Conservation (phyloP, 2,113 vertebrate species). For the Zootoca vivipara region DNA sequence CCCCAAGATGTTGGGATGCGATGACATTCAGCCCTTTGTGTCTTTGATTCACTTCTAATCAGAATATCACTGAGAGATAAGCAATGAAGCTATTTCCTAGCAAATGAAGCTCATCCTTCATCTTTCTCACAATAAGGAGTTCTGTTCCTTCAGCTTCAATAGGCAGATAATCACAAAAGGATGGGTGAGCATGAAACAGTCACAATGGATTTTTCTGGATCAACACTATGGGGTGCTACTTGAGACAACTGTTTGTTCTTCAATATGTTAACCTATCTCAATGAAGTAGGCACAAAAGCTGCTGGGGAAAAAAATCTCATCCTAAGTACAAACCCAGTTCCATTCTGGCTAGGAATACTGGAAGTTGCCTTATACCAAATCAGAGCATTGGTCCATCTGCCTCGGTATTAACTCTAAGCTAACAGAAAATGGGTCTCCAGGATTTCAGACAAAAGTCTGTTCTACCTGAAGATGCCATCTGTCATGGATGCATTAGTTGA, state of each 20-base stretch:
- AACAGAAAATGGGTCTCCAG: too few relatives aligned
- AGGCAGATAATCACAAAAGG: not conserved
- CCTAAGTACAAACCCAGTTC: not conserved
- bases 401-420: not conserved
- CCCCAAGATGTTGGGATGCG: not conserved
- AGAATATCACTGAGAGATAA: not conserved
- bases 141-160: not conserved
- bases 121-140: conserved; percentile 3
- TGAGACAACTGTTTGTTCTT: not conserved
- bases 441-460: too few relatives aligned
- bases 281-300: not conserved
- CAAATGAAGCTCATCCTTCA: not conserved
- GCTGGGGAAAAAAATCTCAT: not conserved
- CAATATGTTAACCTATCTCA: not conserved
- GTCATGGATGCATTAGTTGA: too few relatives aligned
- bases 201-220: not conserved
- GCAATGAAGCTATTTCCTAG: not conserved
- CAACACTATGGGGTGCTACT: not conserved
- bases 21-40: conserved; percentile 7
- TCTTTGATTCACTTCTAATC: conserved; percentile 1
- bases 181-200: not conserved
- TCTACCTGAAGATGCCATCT: too few relatives aligned
- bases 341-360: not conserved
- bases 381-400: not conserved
- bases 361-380: not conserved